These are phyloP conservation scores for Vicugna pacos DNA, from an alignment of 2,113 vertebrate species.

Conservation along the genomic window DNA sequence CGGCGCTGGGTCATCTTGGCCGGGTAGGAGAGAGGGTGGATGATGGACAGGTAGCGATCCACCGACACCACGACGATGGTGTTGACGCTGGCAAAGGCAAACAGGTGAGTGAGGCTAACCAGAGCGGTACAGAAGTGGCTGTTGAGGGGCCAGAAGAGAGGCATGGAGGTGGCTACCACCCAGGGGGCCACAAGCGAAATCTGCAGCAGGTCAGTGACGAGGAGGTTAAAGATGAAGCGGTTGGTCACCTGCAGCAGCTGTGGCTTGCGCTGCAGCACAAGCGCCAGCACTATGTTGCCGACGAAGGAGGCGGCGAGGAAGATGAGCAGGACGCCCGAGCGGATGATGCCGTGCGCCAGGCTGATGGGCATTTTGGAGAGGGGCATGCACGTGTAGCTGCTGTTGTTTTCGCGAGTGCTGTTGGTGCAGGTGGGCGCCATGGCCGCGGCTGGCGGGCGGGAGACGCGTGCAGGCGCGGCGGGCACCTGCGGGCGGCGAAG, in stretches of 20 bases:
- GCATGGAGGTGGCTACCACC: constrained; percentile 90
- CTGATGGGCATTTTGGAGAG: constrained; percentile 80
- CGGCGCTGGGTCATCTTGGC: constrained; percentile 92
- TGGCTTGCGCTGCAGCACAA: constrained; percentile 93
- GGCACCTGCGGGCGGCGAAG: not conserved
- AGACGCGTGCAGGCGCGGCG: not conserved
- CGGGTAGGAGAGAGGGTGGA: constrained; percentile 94
- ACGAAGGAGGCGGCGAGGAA: constrained; percentile 91
- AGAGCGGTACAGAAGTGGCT: constrained; percentile 90
- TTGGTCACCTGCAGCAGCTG: constrained; percentile 94
- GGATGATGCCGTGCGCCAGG: constrained; percentile 87
- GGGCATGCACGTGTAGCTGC: constrained; percentile 66
- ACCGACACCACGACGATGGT: constrained; percentile 94
- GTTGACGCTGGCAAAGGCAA: constrained; percentile 93
- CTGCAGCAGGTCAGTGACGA: constrained; percentile 93
- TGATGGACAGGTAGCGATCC: constrained; percentile 94
- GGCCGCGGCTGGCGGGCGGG: not conserved
- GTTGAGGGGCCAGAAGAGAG: constrained; percentile 92
- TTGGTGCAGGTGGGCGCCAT: constrained; percentile 74
- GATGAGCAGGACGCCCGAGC: constrained; percentile 89
- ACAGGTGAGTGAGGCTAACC: constrained; percentile 94
- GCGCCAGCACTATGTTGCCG: constrained; percentile 91
- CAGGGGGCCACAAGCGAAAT: constrained; percentile 93
- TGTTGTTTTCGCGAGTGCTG: constrained; percentile 78
- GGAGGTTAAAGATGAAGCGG: constrained; percentile 94